These are phyloP conservation scores for Stylophora pistillata DNA, from an alignment of 64 coral and sea anemone species.

Conservation along the genomic window DNA sequence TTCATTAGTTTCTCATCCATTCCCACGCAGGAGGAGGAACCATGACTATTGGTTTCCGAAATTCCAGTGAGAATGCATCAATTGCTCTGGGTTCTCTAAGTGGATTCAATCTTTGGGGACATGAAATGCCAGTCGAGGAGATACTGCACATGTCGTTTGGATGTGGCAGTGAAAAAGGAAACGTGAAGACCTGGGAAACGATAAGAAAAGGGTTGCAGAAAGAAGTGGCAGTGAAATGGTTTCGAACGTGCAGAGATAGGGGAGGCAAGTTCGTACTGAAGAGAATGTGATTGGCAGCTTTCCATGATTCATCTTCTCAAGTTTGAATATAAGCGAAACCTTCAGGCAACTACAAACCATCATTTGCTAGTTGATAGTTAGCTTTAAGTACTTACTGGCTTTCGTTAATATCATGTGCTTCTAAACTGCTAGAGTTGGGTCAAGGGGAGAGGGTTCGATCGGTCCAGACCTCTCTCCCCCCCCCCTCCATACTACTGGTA, in stretches of 20 bases:
- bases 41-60: not conserved
- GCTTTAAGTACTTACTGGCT: no score
- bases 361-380: no score
- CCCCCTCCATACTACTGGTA: no score
- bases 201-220: slow-evolving; percentile 11
- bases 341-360: no score
- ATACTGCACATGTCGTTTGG: slow-evolving; percentile 57
- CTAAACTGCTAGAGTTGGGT: no score
- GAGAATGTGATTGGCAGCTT: not conserved
- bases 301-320: not conserved
- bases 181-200: slow-evolving; percentile 38
- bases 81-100: not conserved
- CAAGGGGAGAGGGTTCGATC: no score
- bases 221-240: not conserved
- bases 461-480: no score
- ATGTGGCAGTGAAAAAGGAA: slow-evolving; percentile 12
- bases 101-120: slow-evolving; percentile 13
- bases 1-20: not conserved
- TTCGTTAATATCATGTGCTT: no score
- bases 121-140: slow-evolving; percentile 2
- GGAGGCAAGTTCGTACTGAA: not conserved
- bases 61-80: not conserved
- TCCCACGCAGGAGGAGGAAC: not conserved
- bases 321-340: no score
- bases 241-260: not conserved